Percentiles rank a stretch among this genome's conserved stretches.
Evolutionary conservation across 2,797 vertebrate genomes (phyloP).

Genomic region (Etheostoma nigrum): DNA sequence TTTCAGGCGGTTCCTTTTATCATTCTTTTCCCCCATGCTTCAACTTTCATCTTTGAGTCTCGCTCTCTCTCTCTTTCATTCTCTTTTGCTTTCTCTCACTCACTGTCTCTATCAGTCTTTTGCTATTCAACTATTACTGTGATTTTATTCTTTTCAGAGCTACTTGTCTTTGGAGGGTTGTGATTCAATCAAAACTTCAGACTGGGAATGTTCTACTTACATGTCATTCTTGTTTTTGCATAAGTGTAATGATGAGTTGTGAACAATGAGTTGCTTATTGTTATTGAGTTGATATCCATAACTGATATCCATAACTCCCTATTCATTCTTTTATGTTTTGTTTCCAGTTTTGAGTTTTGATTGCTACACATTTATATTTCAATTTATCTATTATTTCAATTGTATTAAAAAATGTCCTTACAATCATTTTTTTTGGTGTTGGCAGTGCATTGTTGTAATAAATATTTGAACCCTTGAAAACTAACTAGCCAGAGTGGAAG

Average conservation of each 20-base stretch:
- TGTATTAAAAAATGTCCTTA: background rate
- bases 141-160: slow-evolving; percentile 44
- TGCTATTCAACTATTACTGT: slow-evolving; percentile 47
- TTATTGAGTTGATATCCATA: too few relatives aligned
- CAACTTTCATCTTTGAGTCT: slow-evolving; percentile 40
- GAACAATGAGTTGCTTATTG: background rate
- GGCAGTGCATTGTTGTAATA: background rate
- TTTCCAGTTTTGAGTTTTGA: background rate
- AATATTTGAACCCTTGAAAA: background rate
- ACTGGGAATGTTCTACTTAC: slow-evolving; percentile 13
- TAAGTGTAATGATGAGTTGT: too few relatives aligned
- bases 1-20: slow-evolving; percentile 77
- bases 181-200: slow-evolving; percentile 43
- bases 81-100: slow-evolving; percentile 32
- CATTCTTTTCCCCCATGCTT: slow-evolving; percentile 57
- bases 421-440: background rate
- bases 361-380: background rate
- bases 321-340: background rate
- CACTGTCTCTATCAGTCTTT: slow-evolving; percentile 43
- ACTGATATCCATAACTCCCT: background rate
- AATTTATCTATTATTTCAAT: background rate
- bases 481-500: background rate
- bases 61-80: slow-evolving; percentile 32
- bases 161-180: slow-evolving; percentile 28
- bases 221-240: slow-evolving; percentile 21